phyloP scores from a whole-genome alignment of 2,888 invertebrate genomes.

The Drosophila formosana region DNA sequence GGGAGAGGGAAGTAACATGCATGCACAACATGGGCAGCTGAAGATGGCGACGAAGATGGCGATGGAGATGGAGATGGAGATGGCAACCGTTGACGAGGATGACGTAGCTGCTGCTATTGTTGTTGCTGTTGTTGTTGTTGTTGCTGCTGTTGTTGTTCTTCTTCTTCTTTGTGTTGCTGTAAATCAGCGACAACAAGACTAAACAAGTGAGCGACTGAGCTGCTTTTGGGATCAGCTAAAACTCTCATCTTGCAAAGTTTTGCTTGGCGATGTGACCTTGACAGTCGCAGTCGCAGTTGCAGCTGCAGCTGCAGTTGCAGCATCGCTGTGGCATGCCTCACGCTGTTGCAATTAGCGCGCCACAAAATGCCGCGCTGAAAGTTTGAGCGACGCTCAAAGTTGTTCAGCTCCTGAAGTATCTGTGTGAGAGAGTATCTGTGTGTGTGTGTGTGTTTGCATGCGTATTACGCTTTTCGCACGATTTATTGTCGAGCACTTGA shows the following conservation, averaged over 20 bases:
- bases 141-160: too few species aligned
- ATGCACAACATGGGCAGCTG: constrained; percentile 22
- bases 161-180: background rate
- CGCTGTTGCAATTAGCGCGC: constrained; percentile 1
- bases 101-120: background rate
- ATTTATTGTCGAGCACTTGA: constrained; percentile 50
- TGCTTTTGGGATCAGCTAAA: too few species aligned
- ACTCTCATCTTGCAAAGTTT: background rate
- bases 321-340: background rate
- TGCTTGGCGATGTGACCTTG: background rate
- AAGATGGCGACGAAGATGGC: background rate
- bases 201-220: background rate
- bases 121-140: background rate
- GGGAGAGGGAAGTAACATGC: constrained; percentile 39
- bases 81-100: background rate
- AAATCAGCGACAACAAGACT: background rate
- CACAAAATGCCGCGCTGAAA: constrained; percentile 2
- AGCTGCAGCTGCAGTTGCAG: background rate
- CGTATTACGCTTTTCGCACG: constrained; percentile 63
- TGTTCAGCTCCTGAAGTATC: background rate
- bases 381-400: background rate
- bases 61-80: too few species aligned
- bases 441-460: constrained; percentile 38
- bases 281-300: background rate
- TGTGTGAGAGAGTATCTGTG: constrained; percentile 4